A percentile compares a stretch with the other conserved stretches of the same genome.
phyloP scores from a whole-genome alignment of 53 echinoderm and acorn worm species.

The Echinarachnius parma region DNA sequence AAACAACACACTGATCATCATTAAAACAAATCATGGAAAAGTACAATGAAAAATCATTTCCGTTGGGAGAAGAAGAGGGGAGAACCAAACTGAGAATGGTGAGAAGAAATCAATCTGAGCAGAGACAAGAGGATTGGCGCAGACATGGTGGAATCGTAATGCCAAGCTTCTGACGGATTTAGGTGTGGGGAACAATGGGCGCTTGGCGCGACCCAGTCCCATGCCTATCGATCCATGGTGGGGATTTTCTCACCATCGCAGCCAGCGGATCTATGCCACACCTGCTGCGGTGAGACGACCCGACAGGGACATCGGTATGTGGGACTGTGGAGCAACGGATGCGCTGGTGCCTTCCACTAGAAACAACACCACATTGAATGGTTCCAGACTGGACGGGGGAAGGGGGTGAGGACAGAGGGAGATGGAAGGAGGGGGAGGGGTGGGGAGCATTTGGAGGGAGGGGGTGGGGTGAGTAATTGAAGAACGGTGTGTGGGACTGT shows the following conservation, averaged over 20 bases:
- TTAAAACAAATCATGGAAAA: no score
- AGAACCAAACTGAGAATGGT: conserved; percentile 6
- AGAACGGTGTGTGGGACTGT: no score
- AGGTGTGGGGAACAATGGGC: conserved; percentile 25
- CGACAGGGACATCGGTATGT: no score
- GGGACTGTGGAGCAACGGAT: no score
- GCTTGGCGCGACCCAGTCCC: conserved; percentile 47
- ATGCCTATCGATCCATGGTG: conserved; percentile 46
- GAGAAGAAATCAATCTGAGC: conserved; percentile 23
- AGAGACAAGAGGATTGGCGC: conserved; percentile 33
- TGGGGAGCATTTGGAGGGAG: not conserved
- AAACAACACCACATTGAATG: no score
- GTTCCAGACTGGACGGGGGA: no score
- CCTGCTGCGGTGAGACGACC: conserved; percentile 36
- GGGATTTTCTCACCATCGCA: conserved; percentile 28
- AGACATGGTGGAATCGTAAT: conserved; percentile 50
- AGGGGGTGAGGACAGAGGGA: not conserved
- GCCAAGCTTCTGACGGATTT: conserved; percentile 49
- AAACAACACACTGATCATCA: no score
- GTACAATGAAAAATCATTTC: conserved; percentile 25
- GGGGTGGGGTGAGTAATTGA: not conserved
- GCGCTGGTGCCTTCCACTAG: no score
- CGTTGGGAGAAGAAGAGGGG: conserved; percentile 8
- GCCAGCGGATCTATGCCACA: conserved; percentile 26
- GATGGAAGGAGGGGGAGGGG: not conserved